These are phyloP conservation scores for Linyphia triangularis DNA, from an alignment of 2,888 invertebrate species.

Conservation along the genomic window DNA sequence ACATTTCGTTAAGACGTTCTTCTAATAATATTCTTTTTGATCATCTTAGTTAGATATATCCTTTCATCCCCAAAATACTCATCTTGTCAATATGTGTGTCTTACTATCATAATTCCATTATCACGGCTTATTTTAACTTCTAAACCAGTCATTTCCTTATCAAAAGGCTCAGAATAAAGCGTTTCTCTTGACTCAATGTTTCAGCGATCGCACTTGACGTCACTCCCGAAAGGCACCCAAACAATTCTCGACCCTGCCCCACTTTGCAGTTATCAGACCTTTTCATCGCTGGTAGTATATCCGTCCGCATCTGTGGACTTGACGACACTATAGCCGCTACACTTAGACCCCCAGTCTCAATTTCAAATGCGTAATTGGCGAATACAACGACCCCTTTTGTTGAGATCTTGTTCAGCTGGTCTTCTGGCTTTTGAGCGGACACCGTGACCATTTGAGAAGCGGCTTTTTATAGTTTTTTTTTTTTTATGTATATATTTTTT, in stretches of 20 bases:
- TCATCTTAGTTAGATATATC: too few species aligned
- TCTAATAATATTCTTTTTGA: too few species aligned
- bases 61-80: too few species aligned
- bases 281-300: constrained; percentile 15
- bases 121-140: background rate
- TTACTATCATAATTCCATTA: too few species aligned
- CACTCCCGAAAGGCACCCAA: background rate
- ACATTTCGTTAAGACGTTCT: too few species aligned
- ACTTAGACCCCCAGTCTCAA: constrained; percentile 2
- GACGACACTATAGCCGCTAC: background rate
- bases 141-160: background rate
- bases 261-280: constrained; percentile 29
- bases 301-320: background rate
- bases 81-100: too few species aligned
- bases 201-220: constrained; percentile 1
- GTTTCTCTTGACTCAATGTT: background rate
- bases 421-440: background rate
- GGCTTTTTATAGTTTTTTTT: constrained; percentile 10
- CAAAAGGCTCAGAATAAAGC: background rate
- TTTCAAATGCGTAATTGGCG: constrained; percentile 22
- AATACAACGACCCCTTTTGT: constrained; percentile 34
- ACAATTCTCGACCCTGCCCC: constrained; percentile 40
- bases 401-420: background rate
- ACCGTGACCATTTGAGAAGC: constrained; percentile 7
- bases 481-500: background rate